phyloP scores from a whole-genome alignment of 2,113 vertebrate genomes.

The Urocitellus parryii region DNA sequence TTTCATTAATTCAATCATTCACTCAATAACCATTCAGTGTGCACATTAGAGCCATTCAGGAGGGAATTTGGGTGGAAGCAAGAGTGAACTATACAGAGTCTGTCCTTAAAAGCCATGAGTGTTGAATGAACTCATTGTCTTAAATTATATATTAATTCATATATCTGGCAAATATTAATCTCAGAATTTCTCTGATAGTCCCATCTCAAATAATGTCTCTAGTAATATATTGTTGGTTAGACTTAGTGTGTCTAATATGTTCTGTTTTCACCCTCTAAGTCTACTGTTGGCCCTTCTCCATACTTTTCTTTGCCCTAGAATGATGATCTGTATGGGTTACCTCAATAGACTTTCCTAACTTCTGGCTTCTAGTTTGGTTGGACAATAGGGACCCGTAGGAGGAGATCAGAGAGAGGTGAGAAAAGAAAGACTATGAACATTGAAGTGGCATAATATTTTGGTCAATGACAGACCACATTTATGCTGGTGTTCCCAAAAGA shows the following conservation, averaged over 20 bases:
- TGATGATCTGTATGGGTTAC: background rate
- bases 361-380: background rate
- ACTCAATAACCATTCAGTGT: background rate
- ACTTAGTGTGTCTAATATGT: background rate
- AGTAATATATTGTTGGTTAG: background rate
- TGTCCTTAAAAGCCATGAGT: conserved; percentile 10
- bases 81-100: background rate
- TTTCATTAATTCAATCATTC: conserved; percentile 1
- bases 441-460: background rate
- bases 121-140: conserved; percentile 1
- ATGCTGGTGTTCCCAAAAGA: background rate
- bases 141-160: background rate
- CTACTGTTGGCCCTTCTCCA: background rate
- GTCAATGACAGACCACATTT: background rate
- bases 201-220: conserved; percentile 13
- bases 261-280: background rate
- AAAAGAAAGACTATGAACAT: background rate
- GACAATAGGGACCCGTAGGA: background rate
- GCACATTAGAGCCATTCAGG: background rate
- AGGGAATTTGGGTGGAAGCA: background rate
- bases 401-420: background rate
- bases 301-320: background rate
- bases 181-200: conserved; percentile 43
- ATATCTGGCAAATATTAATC: background rate
- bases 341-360: background rate